A percentile compares a stretch with the other conserved stretches of the same genome.
phyloP scores from a whole-genome alignment of 2,888 invertebrate genomes.

The Ischnura elegans region DNA sequence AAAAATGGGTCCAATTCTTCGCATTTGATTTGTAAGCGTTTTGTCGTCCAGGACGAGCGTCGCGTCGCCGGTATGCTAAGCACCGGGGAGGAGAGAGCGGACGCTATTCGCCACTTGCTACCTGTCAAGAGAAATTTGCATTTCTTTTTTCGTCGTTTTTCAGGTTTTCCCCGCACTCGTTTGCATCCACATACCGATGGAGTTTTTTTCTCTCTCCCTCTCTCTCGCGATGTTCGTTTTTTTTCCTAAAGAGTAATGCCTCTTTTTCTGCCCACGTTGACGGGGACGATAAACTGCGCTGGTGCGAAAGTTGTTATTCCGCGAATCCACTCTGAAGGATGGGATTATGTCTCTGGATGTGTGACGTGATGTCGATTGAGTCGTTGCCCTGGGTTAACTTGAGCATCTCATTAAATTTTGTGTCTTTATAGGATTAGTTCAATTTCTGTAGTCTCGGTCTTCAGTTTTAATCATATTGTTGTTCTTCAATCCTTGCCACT shows the following conservation, averaged over 20 bases:
- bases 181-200: constrained; percentile 13
- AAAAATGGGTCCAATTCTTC: background rate
- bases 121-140: constrained; percentile 38
- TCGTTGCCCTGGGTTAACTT: too few species aligned
- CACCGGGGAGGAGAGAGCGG: background rate
- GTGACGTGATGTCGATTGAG: too few species aligned
- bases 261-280: background rate
- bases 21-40: background rate
- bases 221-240: background rate
- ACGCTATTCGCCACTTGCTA: constrained; percentile 6
- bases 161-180: background rate
- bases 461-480: too few species aligned
- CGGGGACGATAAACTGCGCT: background rate
- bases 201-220: too few species aligned
- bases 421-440: too few species aligned
- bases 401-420: too few species aligned
- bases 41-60: background rate
- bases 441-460: too few species aligned
- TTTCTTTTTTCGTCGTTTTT: constrained; percentile 23
- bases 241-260: background rate
- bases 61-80: background rate
- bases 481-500: too few species aligned
- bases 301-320: background rate
- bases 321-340: background rate
- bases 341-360: background rate